Evolutionary conservation across 2,113 vertebrate species (phyloP).

Genomic region (Vidua chalybeata): DNA sequence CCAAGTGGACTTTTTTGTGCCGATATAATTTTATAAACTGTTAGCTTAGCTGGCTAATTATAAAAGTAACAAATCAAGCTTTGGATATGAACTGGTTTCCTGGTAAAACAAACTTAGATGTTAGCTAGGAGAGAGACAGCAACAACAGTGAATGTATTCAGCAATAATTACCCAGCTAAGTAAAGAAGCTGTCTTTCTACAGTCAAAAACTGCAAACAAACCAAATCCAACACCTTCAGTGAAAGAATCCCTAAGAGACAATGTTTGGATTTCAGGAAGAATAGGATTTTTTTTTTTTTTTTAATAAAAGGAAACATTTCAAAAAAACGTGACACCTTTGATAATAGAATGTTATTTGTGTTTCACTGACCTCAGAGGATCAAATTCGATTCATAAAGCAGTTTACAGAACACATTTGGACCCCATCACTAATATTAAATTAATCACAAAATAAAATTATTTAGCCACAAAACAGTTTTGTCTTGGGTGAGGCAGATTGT

Average conservation of each 20-base stretch:
- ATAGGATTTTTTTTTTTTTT: neutral
- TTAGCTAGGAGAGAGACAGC: neutral
- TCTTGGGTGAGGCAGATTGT: conserved; percentile 40
- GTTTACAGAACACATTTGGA: conserved; percentile 25
- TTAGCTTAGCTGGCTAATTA: neutral
- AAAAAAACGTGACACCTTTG: neutral
- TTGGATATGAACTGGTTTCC: neutral
- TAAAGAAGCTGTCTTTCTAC: neutral
- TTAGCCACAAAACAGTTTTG: conserved; percentile 33
- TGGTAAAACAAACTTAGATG: neutral
- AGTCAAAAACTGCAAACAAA: neutral
- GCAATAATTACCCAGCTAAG: neutral
- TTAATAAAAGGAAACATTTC: neutral
- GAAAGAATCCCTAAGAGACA: neutral
- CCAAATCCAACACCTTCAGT: neutral
- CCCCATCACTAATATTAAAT: conserved; percentile 33
- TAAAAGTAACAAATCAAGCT: neutral
- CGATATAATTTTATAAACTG: neutral
- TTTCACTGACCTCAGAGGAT: conserved; percentile 8
- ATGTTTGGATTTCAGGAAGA: neutral
- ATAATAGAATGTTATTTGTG: neutral
- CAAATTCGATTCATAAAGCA: conserved; percentile 32
- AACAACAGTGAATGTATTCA: neutral
- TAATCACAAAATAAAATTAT: conserved; percentile 61
- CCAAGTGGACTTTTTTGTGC: neutral